These are phyloP conservation scores for Trichomalopsis sarcophagae DNA, from an alignment of 1,140 invertebrate species.

Conservation along the genomic window DNA sequence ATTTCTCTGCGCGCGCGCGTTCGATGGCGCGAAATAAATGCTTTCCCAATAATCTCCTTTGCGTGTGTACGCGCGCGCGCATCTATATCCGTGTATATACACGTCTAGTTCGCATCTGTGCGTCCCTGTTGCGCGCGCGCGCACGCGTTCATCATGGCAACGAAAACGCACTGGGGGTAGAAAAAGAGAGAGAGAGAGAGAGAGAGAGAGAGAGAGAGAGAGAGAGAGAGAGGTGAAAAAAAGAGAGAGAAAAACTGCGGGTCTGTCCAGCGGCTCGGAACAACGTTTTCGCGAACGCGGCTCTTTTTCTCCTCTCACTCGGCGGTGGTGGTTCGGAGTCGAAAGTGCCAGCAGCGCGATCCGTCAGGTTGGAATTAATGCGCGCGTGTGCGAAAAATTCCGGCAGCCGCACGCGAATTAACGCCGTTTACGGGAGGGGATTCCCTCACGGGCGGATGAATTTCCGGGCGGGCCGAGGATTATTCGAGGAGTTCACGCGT, in stretches of 20 bases:
- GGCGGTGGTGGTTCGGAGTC: not conserved
- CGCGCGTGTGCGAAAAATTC: not conserved
- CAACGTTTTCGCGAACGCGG: not conserved
- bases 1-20: conserved; percentile 32
- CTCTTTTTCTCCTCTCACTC: not conserved
- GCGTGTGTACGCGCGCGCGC: conserved; percentile 31
- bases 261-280: not conserved
- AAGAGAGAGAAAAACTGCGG: not conserved
- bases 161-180: not conserved
- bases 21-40: conserved; percentile 55
- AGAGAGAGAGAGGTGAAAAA: not conserved
- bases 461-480: not conserved
- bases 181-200: not conserved
- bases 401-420: not conserved
- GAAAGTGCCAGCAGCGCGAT: conserved; percentile 15
- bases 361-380: conserved; percentile 29
- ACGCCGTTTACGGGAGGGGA: not conserved
- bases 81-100: too few relatives aligned
- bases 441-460: not conserved
- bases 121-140: conserved; percentile 45
- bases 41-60: conserved; percentile 58
- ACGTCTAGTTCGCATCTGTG: conserved; percentile 30
- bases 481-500: not conserved
- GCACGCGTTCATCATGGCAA: conserved; percentile 14
- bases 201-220: not conserved